Conservation (phyloP, 2,113 vertebrate species). For the Sprattus sprattus region DNA sequence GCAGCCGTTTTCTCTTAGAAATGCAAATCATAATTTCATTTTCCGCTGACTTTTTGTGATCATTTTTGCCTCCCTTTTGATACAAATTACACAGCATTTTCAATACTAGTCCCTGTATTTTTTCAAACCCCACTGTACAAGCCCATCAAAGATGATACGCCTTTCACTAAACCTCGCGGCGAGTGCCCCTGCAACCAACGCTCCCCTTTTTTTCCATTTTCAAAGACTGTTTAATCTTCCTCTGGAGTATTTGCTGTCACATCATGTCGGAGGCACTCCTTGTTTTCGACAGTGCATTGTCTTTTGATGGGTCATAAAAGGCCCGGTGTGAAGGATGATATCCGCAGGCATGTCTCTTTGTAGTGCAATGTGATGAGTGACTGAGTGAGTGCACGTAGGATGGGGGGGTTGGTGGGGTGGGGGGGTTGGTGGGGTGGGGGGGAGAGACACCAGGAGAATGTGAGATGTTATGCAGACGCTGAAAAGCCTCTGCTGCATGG, state of each 20-base stretch:
- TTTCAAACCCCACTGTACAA: background rate
- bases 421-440: background rate
- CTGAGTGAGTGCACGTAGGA: constrained; percentile 58
- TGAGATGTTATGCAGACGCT: constrained; percentile 9
- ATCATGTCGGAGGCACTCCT: constrained; percentile 60
- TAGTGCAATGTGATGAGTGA: constrained; percentile 66
- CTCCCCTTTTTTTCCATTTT: constrained; percentile 48
- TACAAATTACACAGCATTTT: background rate
- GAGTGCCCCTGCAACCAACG: background rate
- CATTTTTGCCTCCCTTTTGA: background rate
- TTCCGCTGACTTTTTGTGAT: background rate
- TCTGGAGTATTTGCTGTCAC: constrained; percentile 66
- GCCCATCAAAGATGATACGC: background rate
- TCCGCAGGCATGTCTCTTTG: constrained; percentile 66
- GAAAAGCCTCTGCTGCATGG: background rate
- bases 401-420: constrained; percentile 59
- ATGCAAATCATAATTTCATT: background rate
- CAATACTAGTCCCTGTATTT: background rate
- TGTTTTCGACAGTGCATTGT: constrained; percentile 65
- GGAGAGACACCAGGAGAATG: background rate
- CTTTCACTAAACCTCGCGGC: background rate
- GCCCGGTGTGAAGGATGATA: constrained; percentile 66
- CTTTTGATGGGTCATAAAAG: constrained; percentile 72
- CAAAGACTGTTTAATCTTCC: constrained; percentile 60
- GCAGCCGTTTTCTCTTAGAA: background rate